Evolutionary conservation across 2,113 vertebrate species (phyloP).

Genomic region (Agapornis roseicollis): DNA sequence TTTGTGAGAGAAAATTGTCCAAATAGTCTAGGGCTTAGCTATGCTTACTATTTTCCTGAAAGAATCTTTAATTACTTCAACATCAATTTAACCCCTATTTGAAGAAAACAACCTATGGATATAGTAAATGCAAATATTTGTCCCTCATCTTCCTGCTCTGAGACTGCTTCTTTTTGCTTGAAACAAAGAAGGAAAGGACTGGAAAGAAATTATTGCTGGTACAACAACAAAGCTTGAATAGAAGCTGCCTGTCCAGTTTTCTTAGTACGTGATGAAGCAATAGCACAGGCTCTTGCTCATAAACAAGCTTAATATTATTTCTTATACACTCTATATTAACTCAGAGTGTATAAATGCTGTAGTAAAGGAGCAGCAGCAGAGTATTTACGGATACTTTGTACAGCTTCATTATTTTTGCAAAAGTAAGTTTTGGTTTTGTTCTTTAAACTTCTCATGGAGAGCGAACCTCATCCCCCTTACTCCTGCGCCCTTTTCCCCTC

Average conservation of each 20-base stretch:
- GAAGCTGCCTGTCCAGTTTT: background rate
- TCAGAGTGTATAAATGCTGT: background rate
- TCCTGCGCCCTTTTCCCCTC: background rate
- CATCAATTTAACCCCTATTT: background rate
- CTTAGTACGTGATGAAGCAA: background rate
- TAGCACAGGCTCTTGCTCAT: background rate
- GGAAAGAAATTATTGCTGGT: background rate
- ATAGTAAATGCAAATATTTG: background rate
- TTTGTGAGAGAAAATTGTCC: background rate
- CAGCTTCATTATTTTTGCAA: background rate
- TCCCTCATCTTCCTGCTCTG: background rate
- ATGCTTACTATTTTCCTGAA: background rate
- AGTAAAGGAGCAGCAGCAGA: background rate
- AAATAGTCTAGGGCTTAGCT: background rate
- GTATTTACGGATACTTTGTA: background rate
- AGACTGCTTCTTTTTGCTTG: background rate
- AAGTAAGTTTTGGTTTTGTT: background rate
- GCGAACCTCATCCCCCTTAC: rapidly evolving
- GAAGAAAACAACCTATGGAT: background rate
- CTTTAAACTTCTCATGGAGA: background rate
- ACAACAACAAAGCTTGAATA: background rate
- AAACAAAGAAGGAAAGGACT: background rate
- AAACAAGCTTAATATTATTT: background rate
- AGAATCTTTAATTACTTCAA: background rate
- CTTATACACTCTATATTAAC: background rate